Evolutionary conservation across 2,113 vertebrate genomes (phyloP).

Genomic region (Sorex fumeus): DNA sequence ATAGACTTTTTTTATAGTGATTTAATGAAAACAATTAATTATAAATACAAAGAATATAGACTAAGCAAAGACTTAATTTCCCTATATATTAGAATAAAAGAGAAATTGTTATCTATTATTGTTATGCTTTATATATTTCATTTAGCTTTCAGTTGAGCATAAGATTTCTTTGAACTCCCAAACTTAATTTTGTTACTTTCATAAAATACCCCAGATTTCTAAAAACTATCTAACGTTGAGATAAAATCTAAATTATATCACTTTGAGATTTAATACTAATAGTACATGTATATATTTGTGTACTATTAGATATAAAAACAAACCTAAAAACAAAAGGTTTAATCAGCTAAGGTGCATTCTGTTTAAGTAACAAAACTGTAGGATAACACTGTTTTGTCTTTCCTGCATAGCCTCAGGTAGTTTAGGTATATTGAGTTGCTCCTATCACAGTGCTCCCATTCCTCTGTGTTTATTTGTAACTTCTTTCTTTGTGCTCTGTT

Average conservation of each 20-base stretch:
- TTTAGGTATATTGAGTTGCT: too few relatives aligned
- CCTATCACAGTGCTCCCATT: too few relatives aligned
- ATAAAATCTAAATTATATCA: constrained; percentile 21
- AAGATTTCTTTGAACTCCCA: background rate
- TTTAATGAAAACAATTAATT: background rate
- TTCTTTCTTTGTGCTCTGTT: too few relatives aligned
- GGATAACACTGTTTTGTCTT: too few relatives aligned
- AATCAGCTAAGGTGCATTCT: background rate
- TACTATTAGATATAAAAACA: background rate
- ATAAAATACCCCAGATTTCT: background rate
- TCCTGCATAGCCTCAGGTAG: too few relatives aligned
- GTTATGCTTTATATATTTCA: background rate
- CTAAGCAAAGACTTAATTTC: background rate
- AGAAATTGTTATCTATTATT: background rate
- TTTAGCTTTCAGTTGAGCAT: constrained; percentile 9
- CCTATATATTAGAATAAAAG: background rate
- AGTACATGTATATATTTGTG: background rate
- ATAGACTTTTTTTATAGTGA: background rate
- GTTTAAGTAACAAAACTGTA: background rate
- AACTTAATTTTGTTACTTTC: background rate
- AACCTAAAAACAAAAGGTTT: constrained; percentile 13
- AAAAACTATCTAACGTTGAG: background rate
- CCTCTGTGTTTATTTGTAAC: too few relatives aligned
- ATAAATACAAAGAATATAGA: constrained; percentile 36
- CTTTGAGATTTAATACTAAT: background rate